Conservation (phyloP, 1,140 invertebrate genomes). For the Glomeris maerens region DNA sequence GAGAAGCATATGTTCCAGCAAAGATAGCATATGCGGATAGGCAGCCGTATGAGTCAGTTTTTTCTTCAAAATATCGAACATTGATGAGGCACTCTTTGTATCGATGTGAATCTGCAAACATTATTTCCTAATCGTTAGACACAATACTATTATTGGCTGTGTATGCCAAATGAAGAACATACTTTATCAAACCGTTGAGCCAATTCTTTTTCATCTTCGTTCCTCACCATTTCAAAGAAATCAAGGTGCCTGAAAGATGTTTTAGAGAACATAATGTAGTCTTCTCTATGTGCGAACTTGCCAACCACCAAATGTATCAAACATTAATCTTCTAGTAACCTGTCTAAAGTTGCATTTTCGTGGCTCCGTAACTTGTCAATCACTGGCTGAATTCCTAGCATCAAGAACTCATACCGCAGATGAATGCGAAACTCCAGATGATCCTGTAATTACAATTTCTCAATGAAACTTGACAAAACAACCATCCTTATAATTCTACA, state of each 20-base stretch:
- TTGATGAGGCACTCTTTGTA: constrained; percentile 78
- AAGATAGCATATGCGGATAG: constrained; percentile 80
- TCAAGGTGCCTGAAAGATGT: constrained; percentile 50
- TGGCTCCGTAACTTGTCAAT: constrained; percentile 83
- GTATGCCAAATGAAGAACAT: constrained; percentile 15
- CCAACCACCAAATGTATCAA: too few relatives aligned
- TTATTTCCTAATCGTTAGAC: not conserved
- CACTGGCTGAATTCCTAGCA: constrained; percentile 91
- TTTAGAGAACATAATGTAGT: not conserved
- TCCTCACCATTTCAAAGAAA: constrained; percentile 96
- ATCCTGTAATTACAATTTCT: constrained; percentile 36
- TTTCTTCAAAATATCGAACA: constrained; percentile 83
- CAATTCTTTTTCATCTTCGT: constrained; percentile 90
- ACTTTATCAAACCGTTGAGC: constrained; percentile 69
- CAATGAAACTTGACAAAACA: too few relatives aligned
- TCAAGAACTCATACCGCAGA: constrained; percentile 87
- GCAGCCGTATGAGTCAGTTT: constrained; percentile 85
- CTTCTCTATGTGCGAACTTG: not conserved
- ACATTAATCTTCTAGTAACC: constrained; percentile 29
- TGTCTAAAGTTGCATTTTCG: constrained; percentile 84
- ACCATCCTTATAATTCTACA: too few relatives aligned
- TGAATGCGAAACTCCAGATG: constrained; percentile 90
- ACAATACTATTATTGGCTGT: not conserved
- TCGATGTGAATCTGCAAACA: constrained; percentile 66
- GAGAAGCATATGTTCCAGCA: constrained; percentile 79